Conservation (phyloP, 2,113 vertebrate species). For the Lepisosteus oculatus region DNA sequence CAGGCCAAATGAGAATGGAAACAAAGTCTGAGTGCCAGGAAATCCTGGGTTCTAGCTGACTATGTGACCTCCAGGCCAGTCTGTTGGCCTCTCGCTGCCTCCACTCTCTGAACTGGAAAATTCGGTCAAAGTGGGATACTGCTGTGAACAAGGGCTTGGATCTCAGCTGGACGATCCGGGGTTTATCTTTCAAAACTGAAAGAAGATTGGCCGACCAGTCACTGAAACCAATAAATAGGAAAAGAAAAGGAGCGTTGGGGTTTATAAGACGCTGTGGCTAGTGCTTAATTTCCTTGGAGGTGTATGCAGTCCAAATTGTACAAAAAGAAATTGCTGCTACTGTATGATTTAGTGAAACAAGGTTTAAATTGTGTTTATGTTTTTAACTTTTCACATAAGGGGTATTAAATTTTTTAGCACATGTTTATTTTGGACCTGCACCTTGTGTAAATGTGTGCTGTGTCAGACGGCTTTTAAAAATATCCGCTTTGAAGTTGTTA, state of each 20-base stretch:
- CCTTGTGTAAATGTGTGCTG: not conserved
- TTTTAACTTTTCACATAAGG: too few relatives aligned
- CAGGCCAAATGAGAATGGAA: too few relatives aligned
- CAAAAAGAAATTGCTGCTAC: too few relatives aligned
- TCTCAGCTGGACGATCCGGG: constrained; percentile 67
- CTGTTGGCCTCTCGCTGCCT: constrained; percentile 60
- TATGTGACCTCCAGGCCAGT: constrained; percentile 15
- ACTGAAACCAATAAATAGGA: constrained; percentile 76
- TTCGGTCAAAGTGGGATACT: constrained; percentile 74
- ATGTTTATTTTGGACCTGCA: too few relatives aligned
- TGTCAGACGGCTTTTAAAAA: not conserved
- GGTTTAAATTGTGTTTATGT: too few relatives aligned
- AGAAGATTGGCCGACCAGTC: constrained; percentile 74
- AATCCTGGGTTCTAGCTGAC: too few relatives aligned
- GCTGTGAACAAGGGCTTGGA: constrained; percentile 74
- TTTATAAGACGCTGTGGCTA: not conserved
- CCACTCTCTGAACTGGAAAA: constrained; percentile 76
- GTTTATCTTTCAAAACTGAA: constrained; percentile 71
- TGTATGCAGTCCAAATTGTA: too few relatives aligned
- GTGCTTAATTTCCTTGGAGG: too few relatives aligned
- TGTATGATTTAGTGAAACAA: too few relatives aligned
- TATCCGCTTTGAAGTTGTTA: not conserved
- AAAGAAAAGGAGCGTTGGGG: constrained; percentile 29
- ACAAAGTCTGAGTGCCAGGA: too few relatives aligned
- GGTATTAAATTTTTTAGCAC: too few relatives aligned